phyloP scores from a whole-genome alignment of 2,797 vertebrate species.

The Parauchenoglanis punctatus region DNA sequence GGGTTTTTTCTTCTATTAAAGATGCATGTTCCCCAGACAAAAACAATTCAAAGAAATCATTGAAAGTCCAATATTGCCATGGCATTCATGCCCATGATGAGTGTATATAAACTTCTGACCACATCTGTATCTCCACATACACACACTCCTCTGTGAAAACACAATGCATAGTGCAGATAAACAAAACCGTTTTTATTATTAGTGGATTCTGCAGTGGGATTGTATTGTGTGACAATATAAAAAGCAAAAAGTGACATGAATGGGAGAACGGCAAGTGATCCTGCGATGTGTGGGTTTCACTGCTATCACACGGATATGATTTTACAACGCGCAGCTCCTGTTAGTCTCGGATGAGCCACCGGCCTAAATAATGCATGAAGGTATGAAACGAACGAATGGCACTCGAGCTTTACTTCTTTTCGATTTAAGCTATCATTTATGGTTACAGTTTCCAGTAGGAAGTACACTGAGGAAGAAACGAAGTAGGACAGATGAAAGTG shows the following conservation, averaged over 20 bases:
- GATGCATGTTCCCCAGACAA: no score
- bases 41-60: no score
- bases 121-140: not conserved
- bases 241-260: slow-evolving; percentile 46
- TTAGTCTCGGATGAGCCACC: slow-evolving; percentile 59
- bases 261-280: slow-evolving; percentile 22
- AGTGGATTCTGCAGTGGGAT: slow-evolving; percentile 21
- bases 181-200: not conserved
- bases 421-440: slow-evolving; percentile 29
- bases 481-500: not conserved
- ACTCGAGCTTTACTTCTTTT: not conserved
- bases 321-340: slow-evolving; percentile 57
- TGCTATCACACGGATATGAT: slow-evolving; percentile 48
- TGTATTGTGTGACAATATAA: slow-evolving; percentile 45
- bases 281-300: slow-evolving; percentile 32
- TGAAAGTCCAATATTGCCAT: no score
- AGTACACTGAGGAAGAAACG: not conserved
- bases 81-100: no score
- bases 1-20: no score
- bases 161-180: not conserved
- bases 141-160: not conserved
- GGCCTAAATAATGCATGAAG: slow-evolving; percentile 68
- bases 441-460: slow-evolving; percentile 11
- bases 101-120: no score
- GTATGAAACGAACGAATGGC: slow-evolving; percentile 4